These are phyloP conservation scores for Mustela erminea DNA, from an alignment of 2,797 vertebrate species.

Conservation along the genomic window DNA sequence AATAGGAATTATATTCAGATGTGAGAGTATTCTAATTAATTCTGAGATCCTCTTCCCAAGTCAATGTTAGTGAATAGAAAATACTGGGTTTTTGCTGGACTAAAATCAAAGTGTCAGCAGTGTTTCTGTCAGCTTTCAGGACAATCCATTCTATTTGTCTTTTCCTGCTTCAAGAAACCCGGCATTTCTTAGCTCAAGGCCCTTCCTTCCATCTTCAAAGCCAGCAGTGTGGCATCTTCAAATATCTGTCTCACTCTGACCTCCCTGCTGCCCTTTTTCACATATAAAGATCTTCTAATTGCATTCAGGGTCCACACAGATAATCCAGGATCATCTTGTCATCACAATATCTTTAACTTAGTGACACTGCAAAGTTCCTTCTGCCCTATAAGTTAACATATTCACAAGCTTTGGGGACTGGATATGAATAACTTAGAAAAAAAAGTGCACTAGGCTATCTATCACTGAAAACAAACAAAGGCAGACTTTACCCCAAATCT, in stretches of 20 bases:
- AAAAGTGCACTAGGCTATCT: neutral
- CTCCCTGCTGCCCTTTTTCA: neutral
- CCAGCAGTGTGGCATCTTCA: neutral
- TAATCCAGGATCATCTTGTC: neutral
- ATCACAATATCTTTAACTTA: neutral
- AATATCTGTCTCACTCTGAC: neutral
- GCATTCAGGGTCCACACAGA: neutral
- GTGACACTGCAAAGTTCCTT: neutral
- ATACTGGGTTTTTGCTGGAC: neutral
- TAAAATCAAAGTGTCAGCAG: neutral
- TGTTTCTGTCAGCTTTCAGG: neutral
- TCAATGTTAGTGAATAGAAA: neutral
- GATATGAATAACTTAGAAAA: neutral
- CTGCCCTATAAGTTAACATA: neutral
- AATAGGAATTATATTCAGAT: neutral
- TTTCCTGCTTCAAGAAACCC: neutral
- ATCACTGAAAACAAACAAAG: neutral
- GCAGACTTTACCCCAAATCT: neutral
- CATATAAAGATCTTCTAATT: neutral
- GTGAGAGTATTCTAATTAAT: neutral
- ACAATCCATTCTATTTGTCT: neutral
- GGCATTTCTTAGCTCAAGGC: neutral
- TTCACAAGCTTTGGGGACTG: neutral
- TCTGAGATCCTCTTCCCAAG: neutral
- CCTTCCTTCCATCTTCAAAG: neutral